A percentile compares a stretch with the other conserved stretches of the same genome.
Evolutionary conservation across 92 coral and sea anemone species (phyloP).

Genomic region (Muricea muricata): DNA sequence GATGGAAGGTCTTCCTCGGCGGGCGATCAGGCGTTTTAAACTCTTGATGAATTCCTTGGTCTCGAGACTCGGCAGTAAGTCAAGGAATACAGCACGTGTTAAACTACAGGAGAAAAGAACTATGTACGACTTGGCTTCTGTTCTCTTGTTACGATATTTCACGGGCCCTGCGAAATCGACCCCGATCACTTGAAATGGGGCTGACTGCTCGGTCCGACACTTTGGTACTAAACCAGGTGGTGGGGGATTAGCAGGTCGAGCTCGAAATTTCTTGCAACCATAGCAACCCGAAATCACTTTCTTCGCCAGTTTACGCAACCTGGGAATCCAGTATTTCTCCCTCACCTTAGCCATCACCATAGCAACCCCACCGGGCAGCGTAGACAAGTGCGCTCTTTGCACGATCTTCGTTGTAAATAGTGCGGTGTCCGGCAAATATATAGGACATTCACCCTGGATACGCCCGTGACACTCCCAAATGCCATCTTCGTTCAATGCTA

Average conservation of each 20-base stretch:
- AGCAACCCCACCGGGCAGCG: conserved; percentile 5
- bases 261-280: conserved; percentile 15
- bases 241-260: conserved; percentile 7
- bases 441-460: too few species aligned
- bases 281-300: conserved; percentile 14
- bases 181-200: conserved; percentile 29
- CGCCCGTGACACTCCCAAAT: too few species aligned
- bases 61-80: conserved; percentile 16
- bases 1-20: conserved; percentile 14
- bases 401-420: conserved; percentile 5
- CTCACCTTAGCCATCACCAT: conserved; percentile 14
- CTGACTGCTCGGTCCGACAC: conserved; percentile 43
- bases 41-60: conserved; percentile 15
- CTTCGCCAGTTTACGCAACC: background rate
- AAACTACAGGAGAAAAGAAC: conserved; percentile 19
- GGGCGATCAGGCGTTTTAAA: background rate
- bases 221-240: conserved; percentile 6
- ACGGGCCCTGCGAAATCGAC: conserved; percentile 61
- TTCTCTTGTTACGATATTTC: conserved; percentile 48
- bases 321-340: conserved; percentile 1
- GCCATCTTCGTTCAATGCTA: too few species aligned
- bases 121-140: conserved; percentile 27
- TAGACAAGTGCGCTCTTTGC: conserved; percentile 1
- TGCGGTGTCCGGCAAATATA: too few species aligned
- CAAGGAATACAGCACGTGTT: background rate